These are phyloP conservation scores for Drosophila sturtevanti DNA, from an alignment of 1,140 invertebrate species.

Conservation along the genomic window DNA sequence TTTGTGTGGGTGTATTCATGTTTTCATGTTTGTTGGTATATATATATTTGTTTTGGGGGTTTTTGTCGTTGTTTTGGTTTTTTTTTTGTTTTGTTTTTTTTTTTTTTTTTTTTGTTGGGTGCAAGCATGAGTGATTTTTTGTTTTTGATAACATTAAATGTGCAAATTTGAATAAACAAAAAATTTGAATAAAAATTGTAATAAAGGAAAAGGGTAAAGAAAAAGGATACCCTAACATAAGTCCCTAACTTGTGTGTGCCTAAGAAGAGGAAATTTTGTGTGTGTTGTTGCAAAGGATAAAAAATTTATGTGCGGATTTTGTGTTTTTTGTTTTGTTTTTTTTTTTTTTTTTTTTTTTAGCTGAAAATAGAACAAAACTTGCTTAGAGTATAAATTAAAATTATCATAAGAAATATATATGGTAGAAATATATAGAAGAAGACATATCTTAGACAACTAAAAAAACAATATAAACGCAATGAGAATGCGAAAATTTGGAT, in stretches of 20 bases:
- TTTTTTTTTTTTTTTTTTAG: conserved; percentile 30
- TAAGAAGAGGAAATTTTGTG: conserved; percentile 5
- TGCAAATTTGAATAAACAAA: conserved; percentile 20
- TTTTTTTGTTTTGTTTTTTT: conserved; percentile 14
- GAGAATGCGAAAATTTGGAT: background rate
- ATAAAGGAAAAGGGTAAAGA: background rate
- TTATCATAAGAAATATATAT: conserved; percentile 13
- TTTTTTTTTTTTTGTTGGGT: conserved; percentile 14
- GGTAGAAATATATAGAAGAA: background rate
- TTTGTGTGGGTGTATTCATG: conserved; percentile 4
- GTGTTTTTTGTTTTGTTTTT: conserved; percentile 14
- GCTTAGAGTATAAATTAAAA: conserved; percentile 42
- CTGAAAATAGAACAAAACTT: conserved; percentile 62
- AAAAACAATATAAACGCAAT: conserved; percentile 11
- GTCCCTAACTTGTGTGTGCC: conserved; percentile 5
- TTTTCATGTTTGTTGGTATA: conserved; percentile 11
- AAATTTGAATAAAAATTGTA: conserved; percentile 15
- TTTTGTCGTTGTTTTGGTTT: background rate
- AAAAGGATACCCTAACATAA: conserved; percentile 5
- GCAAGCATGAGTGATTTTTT: conserved; percentile 56
- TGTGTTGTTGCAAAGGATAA: conserved; percentile 14
- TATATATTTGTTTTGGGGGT: conserved; percentile 14
- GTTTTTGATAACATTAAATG: conserved; percentile 14
- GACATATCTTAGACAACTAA: conserved; percentile 25
- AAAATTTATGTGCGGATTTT: conserved; percentile 11